Percentiles rank a stretch among this genome's conserved stretches.
phyloP scores from a whole-genome alignment of 2,888 invertebrate species.

The Pollenia griseotomentosa region DNA sequence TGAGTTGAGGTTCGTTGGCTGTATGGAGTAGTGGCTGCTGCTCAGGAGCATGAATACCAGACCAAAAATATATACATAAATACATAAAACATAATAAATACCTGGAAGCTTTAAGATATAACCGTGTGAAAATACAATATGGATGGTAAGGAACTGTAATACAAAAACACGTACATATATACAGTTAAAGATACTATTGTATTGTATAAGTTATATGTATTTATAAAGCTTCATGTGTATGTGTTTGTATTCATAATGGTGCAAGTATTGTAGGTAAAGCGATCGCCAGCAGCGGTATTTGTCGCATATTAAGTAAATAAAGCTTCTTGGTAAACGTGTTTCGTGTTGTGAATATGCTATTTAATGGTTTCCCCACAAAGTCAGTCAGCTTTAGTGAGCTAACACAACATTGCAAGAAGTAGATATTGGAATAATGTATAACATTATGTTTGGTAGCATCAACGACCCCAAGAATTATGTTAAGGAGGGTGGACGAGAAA shows the following conservation, averaged over 20 bases:
- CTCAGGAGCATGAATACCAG: background rate
- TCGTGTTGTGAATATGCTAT: constrained; percentile 58
- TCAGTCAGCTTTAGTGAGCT: background rate
- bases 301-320: constrained; percentile 71
- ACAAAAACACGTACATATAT: constrained; percentile 6
- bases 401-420: background rate
- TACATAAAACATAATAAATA: constrained; percentile 45
- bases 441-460: background rate
- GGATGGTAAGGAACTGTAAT: constrained; percentile 10
- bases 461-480: background rate
- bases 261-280: constrained; percentile 38
- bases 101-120: constrained; percentile 59
- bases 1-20: background rate
- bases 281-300: constrained; percentile 64
- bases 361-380: constrained; percentile 51
- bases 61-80: background rate
- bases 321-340: constrained; percentile 50
- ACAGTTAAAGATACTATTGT: background rate
- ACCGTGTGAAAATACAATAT: constrained; percentile 56
- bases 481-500: background rate
- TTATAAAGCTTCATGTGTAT: background rate
- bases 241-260: constrained; percentile 19
- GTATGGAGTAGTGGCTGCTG: background rate
- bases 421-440: background rate
- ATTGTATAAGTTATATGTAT: background rate